phyloP scores from a whole-genome alignment of 2,888 invertebrate genomes.

The Drosophila affinis region DNA sequence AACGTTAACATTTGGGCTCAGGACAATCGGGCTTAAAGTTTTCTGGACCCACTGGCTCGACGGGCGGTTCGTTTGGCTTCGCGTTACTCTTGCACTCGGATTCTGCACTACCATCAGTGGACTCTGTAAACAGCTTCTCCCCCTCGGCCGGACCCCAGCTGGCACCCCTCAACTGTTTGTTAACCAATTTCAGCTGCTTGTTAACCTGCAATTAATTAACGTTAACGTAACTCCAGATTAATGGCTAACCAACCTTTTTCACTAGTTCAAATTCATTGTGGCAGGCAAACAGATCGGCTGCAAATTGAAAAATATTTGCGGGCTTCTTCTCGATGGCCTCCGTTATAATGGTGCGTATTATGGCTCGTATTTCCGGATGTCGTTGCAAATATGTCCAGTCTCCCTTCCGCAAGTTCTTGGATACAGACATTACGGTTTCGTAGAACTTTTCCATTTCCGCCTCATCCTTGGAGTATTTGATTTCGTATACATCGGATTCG shows the following conservation, averaged over 20 bases:
- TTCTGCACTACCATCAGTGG: conserved; percentile 6
- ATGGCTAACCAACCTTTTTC: conserved; percentile 40
- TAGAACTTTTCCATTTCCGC: conserved; percentile 33
- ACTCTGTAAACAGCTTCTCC: conserved; percentile 23
- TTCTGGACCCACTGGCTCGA: conserved; percentile 36
- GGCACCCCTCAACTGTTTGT: conserved; percentile 28
- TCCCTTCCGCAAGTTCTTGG: conserved; percentile 46
- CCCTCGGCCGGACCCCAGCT: conserved; percentile 49
- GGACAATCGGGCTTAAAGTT: conserved; percentile 19
- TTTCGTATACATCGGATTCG: neutral
- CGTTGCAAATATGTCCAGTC: conserved; percentile 57
- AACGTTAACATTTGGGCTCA: neutral
- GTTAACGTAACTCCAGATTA: neutral
- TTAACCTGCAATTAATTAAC: conserved; percentile 44
- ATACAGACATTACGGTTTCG: conserved; percentile 43
- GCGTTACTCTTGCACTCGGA: conserved; percentile 14
- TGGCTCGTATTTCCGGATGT: conserved; percentile 62
- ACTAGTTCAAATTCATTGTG: conserved; percentile 22
- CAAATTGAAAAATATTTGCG: conserved; percentile 37
- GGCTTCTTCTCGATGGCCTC: conserved; percentile 42
- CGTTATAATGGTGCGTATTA: conserved; percentile 54
- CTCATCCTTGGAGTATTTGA: neutral
- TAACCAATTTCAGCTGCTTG: conserved; percentile 58
- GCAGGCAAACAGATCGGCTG: conserved; percentile 39
- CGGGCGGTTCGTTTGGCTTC: neutral